Percentiles rank a stretch among this genome's conserved stretches.
These are phyloP conservation scores for Prorops nasuta DNA, from an alignment of 1,140 invertebrate species.

Conservation along the genomic window DNA sequence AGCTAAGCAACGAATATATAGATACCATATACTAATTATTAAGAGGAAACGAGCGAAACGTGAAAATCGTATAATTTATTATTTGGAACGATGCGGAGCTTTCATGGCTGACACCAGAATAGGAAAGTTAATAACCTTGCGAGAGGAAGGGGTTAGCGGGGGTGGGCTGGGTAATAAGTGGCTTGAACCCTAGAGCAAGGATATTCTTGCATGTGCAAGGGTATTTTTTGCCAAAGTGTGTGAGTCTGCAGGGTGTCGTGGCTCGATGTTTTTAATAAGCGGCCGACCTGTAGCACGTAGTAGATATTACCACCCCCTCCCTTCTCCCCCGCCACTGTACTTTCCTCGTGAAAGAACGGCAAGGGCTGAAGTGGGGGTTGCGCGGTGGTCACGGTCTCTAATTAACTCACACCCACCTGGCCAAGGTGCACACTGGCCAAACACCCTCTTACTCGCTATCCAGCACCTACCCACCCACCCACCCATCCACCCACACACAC, in stretches of 20 bases:
- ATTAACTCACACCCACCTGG: conserved; percentile 37
- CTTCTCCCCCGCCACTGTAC: conserved; percentile 7
- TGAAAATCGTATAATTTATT: too few relatives aligned
- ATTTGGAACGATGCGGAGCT: too few relatives aligned
- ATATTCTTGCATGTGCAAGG: background rate
- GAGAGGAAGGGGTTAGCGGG: background rate
- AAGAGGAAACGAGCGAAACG: too few relatives aligned
- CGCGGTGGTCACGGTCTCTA: conserved; percentile 27
- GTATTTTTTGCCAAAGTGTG: conserved; percentile 9
- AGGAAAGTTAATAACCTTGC: too few relatives aligned
- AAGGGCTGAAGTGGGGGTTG: conserved; percentile 6
- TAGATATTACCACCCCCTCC: conserved; percentile 42
- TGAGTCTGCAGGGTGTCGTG: conserved; percentile 29
- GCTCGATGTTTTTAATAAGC: conserved; percentile 53
- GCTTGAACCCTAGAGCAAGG: too few relatives aligned
- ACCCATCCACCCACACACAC: too few relatives aligned
- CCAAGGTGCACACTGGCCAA: conserved; percentile 17
- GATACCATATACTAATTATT: too few relatives aligned
- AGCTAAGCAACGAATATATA: too few relatives aligned
- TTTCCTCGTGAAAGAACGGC: conserved; percentile 3
- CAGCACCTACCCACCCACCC: too few relatives aligned
- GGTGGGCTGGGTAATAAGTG: background rate
- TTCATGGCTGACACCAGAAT: too few relatives aligned
- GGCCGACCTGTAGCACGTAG: conserved; percentile 42
- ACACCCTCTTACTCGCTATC: too few relatives aligned